Conservation (phyloP, 2,888 invertebrate species). For the Lithophane ornitopus region DNA sequence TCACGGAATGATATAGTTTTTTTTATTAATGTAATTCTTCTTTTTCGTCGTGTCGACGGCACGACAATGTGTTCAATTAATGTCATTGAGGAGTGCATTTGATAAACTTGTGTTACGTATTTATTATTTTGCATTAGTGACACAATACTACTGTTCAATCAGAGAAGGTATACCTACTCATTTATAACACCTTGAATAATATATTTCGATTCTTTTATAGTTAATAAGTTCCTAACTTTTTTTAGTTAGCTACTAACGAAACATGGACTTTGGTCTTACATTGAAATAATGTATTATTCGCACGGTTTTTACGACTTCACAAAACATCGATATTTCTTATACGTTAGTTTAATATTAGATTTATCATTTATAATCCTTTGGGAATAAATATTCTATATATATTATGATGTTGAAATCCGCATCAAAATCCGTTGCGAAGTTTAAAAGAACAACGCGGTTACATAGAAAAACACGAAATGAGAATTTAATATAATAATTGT, state of each 20-base stretch:
- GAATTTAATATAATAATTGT: too few species aligned
- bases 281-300: too few species aligned
- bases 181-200: not conserved
- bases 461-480: too few species aligned
- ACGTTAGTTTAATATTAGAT: too few species aligned
- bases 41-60: too few species aligned
- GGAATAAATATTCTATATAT: too few species aligned
- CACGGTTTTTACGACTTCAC: too few species aligned
- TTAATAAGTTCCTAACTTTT: not conserved
- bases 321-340: too few species aligned
- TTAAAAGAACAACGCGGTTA: too few species aligned
- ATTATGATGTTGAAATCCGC: too few species aligned
- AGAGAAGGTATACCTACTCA: not conserved
- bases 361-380: too few species aligned
- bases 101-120: not conserved
- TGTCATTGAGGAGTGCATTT: not conserved
- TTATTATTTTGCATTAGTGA: not conserved
- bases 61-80: not conserved
- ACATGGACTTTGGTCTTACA: not conserved
- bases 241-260: not conserved
- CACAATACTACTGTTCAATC: not conserved
- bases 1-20: not conserved
- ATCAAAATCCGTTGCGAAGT: too few species aligned
- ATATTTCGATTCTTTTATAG: not conserved
- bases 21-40: not conserved